Conservation (phyloP, 1,140 invertebrate species). For the Rhopalosiphum maidis region DNA sequence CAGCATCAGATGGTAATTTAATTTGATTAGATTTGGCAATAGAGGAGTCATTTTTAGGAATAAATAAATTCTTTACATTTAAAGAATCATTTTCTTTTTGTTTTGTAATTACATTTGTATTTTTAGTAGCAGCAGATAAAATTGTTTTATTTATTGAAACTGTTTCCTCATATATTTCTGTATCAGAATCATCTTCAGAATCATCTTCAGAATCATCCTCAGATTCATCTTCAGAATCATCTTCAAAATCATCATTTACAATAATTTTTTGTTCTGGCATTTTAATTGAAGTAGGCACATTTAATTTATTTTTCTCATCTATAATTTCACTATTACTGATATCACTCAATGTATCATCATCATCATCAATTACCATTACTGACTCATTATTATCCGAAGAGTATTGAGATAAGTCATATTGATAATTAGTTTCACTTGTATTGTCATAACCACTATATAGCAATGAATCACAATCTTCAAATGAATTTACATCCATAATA, state of each 20-base stretch:
- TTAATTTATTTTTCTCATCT: background rate
- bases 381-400: background rate
- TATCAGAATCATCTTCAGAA: too few relatives aligned
- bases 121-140: background rate
- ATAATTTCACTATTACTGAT: background rate
- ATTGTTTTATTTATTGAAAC: background rate
- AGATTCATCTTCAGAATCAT: background rate
- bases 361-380: background rate
- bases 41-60: background rate
- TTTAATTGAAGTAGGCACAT: background rate
- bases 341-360: slow-evolving; percentile 1
- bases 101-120: background rate
- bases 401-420: background rate
- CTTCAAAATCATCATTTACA: background rate
- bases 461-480: background rate
- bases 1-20: background rate
- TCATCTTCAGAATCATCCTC: background rate
- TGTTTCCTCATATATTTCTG: background rate
- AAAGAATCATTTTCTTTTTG: slow-evolving; percentile 9
- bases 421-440: slow-evolving; percentile 14
- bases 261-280: background rate
- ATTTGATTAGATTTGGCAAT: background rate
- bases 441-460: background rate
- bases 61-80: slow-evolving; percentile 19
- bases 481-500: slow-evolving; percentile 19